Evolutionary conservation across 2,797 vertebrate genomes (phyloP).

Genomic region (Phoebastria nigripes): DNA sequence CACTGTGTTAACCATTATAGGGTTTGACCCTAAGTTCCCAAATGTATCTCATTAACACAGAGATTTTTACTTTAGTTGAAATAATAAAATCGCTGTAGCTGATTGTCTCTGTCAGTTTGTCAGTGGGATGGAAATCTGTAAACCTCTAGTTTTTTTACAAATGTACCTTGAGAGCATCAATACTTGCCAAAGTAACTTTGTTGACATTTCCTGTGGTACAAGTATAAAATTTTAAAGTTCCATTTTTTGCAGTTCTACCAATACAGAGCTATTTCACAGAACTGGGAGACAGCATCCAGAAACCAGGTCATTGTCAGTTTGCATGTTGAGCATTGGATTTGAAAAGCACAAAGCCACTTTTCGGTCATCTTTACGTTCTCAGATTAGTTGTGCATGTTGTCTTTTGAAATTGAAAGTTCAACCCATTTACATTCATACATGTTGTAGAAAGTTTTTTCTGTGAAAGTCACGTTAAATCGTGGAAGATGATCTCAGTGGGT

Average conservation of each 20-base stretch:
- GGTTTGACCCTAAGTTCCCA: slow-evolving; percentile 27
- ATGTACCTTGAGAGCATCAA: background rate
- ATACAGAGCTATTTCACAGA: background rate
- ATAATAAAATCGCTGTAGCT: background rate
- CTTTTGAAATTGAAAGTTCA: background rate
- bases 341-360: background rate
- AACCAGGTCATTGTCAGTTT: background rate
- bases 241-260: background rate
- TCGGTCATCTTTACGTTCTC: background rate
- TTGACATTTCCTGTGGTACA: background rate
- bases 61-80: slow-evolving; percentile 5
- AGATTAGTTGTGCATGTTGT: background rate
- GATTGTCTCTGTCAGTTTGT: background rate
- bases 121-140: background rate
- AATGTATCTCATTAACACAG: slow-evolving; percentile 14
- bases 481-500: background rate
- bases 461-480: background rate
- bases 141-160: background rate
- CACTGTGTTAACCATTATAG: slow-evolving; percentile 16
- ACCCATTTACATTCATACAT: background rate
- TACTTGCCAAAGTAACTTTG: background rate
- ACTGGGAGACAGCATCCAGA: background rate
- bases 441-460: background rate
- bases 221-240: background rate
- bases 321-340: fast-evolving